Conservation (phyloP, 2,888 invertebrate genomes). For the Thecocarcelia acutangulata region DNA sequence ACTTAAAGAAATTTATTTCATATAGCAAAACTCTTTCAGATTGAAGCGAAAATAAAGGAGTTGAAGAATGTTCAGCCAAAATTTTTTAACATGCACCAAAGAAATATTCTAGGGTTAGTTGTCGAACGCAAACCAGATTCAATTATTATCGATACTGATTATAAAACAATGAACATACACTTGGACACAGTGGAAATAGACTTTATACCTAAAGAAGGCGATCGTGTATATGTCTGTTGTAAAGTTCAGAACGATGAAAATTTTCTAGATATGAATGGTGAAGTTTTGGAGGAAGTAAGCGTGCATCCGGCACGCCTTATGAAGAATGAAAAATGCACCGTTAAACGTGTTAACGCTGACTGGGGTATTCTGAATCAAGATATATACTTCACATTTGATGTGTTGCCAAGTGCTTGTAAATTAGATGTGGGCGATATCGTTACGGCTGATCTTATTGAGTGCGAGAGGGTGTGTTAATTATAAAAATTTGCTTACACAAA, state of each 20-base stretch:
- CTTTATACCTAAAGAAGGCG: conserved; percentile 87
- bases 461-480: conserved; percentile 82
- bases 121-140: conserved; percentile 72
- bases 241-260: conserved; percentile 84
- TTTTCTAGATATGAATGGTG: conserved; percentile 82
- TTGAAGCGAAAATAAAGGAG: conserved; percentile 71
- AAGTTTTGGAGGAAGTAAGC: conserved; percentile 84
- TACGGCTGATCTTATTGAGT: conserved; percentile 87
- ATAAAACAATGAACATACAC: conserved; percentile 83
- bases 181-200: conserved; percentile 85
- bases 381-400: conserved; percentile 84
- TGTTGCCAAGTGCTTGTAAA: conserved; percentile 83
- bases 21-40: conserved; percentile 67
- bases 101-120: conserved; percentile 76
- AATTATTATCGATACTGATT: conserved; percentile 82
- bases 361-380: conserved; percentile 84
- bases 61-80: conserved; percentile 72
- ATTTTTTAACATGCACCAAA: conserved; percentile 76
- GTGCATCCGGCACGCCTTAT: conserved; percentile 85
- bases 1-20: background rate
- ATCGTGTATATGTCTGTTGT: conserved; percentile 86
- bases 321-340: conserved; percentile 81
- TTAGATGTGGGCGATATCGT: conserved; percentile 85
- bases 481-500: background rate
- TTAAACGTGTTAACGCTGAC: conserved; percentile 80